phyloP scores from a whole-genome alignment of 2,797 vertebrate species.

The Centropyge bicolor region DNA sequence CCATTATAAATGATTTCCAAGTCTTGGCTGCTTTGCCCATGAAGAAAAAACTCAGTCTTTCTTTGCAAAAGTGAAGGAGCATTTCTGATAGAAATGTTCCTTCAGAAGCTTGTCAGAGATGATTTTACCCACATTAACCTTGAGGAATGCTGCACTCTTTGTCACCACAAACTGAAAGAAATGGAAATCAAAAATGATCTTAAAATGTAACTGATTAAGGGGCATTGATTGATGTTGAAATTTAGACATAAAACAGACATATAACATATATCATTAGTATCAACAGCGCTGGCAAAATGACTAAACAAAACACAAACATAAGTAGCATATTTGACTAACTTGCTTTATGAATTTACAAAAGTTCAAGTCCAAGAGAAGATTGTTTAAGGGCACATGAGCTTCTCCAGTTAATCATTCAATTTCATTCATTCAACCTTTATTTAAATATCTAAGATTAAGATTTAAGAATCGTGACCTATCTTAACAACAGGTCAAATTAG shows the following conservation, averaged over 20 bases:
- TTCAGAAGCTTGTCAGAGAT: not conserved
- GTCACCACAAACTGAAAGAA: not conserved
- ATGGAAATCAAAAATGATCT: not conserved
- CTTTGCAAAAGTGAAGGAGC: not conserved
- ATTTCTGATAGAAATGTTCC: not conserved
- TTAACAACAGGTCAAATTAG: not conserved
- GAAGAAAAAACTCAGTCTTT: slow-evolving; percentile 19
- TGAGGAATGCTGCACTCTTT: not conserved
- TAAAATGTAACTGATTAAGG: not conserved
- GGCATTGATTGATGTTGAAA: not conserved
- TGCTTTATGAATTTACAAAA: not conserved
- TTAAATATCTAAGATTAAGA: too few species aligned
- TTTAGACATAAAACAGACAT: not conserved
- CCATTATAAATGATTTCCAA: slow-evolving; percentile 49
- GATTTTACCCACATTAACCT: not conserved
- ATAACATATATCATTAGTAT: not conserved
- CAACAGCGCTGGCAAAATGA: not conserved
- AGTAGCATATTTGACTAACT: not conserved
- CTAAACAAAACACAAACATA: not conserved
- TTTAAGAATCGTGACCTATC: too few species aligned
- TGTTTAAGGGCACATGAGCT: not conserved
- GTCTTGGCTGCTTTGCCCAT: slow-evolving; percentile 14
- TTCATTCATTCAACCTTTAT: too few species aligned
- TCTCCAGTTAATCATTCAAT: not conserved
- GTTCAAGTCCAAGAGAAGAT: not conserved